Conservation (phyloP, 2,888 invertebrate genomes). For the Sepioteuthis lessoniana region DNA sequence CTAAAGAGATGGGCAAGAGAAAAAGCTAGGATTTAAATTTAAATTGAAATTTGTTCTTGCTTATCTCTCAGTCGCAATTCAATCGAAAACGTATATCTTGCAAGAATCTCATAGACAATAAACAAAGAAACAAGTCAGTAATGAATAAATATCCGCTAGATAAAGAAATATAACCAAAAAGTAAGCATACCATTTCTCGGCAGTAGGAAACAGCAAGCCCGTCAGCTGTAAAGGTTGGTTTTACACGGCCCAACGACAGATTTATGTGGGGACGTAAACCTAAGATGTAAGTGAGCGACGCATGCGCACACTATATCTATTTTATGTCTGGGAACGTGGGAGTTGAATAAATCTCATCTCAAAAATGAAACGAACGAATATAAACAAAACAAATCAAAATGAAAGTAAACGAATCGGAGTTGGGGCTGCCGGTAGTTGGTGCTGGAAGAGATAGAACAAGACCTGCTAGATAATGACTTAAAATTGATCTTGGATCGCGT, state of each 20-base stretch:
- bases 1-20: no score
- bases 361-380: not conserved
- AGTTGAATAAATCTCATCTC: not conserved
- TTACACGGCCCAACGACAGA: not conserved
- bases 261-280: not conserved
- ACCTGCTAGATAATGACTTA: not conserved
- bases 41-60: not conserved
- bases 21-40: not conserved
- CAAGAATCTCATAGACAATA: not conserved
- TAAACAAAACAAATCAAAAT: constrained; percentile 11
- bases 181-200: not conserved
- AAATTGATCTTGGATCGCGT: constrained; percentile 33
- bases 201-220: not conserved
- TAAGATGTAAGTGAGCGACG: not conserved
- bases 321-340: not conserved
- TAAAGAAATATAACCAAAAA: not conserved
- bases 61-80: not conserved
- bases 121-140: not conserved
- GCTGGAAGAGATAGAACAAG: not conserved
- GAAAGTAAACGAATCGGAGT: not conserved
- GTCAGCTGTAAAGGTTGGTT: not conserved
- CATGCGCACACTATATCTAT: not conserved
- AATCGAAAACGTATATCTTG: not conserved
- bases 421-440: not conserved
- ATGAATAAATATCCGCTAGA: not conserved